Conservation (phyloP, 2,888 invertebrate species). For the Heliconius sara region DNA sequence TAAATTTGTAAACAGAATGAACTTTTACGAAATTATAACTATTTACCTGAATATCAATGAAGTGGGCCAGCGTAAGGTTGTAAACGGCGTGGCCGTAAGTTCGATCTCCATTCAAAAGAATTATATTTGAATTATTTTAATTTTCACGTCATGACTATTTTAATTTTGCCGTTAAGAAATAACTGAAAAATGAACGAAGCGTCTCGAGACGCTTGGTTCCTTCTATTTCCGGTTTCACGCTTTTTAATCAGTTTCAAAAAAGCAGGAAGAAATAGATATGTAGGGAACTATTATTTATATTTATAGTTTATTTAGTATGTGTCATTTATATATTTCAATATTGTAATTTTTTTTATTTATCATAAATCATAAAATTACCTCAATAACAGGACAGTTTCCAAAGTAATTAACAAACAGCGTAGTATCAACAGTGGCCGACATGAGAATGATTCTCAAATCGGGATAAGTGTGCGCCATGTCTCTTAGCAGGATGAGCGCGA, state of each 20-base stretch:
- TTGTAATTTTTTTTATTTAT: too few species aligned
- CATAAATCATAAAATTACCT: conserved; percentile 81
- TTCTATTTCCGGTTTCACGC: background rate
- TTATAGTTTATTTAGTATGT: too few species aligned
- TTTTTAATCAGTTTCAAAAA: background rate
- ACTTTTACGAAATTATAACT: too few species aligned
- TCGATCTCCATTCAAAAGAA: background rate
- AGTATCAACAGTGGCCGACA: conserved; percentile 99
- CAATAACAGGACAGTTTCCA: conserved; percentile 94
- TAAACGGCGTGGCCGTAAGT: background rate
- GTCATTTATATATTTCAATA: too few species aligned
- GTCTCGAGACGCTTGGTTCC: background rate
- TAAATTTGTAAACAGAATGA: background rate
- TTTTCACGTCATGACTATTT: too few species aligned
- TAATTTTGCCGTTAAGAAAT: background rate
- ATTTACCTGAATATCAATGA: too few species aligned
- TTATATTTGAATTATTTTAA: background rate
- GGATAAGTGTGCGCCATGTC: conserved; percentile 98
- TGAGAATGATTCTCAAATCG: conserved; percentile 95
- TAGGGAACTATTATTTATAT: too few species aligned
- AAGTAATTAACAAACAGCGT: conserved; percentile 96
- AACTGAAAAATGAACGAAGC: background rate
- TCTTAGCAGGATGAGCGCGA: conserved; percentile 95
- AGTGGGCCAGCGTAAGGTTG: background rate
- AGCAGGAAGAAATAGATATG: background rate